phyloP scores from a whole-genome alignment of 2,888 invertebrate species.

The Quadroppia sp. region DNA sequence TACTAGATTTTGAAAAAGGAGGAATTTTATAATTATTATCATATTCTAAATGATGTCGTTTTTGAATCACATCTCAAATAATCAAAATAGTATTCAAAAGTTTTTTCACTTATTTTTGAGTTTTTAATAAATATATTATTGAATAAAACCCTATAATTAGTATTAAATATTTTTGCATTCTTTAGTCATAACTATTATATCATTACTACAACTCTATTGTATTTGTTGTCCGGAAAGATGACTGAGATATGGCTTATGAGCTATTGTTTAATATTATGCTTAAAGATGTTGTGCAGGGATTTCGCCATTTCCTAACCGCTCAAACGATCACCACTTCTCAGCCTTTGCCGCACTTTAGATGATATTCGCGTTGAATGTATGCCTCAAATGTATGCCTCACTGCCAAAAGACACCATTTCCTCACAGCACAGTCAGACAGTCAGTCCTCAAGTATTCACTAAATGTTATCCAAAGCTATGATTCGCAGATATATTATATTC shows the following conservation, averaged over 20 bases:
- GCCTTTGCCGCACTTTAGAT: not conserved
- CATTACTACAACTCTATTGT: not conserved
- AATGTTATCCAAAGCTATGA: not conserved
- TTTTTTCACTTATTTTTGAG: too few relatives aligned
- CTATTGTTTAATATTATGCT: constrained; percentile 18
- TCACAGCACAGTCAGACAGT: not conserved
- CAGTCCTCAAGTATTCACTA: not conserved
- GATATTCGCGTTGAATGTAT: not conserved
- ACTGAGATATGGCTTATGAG: not conserved
- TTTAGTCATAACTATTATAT: not conserved
- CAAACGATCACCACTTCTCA: not conserved
- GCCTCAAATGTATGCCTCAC: not conserved
- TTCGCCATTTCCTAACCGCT: constrained; percentile 27
- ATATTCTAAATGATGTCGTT: too few relatives aligned
- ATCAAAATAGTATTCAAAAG: too few relatives aligned
- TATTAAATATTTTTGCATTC: too few relatives aligned
- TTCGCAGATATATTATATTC: not conserved
- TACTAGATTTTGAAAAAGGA: too few relatives aligned
- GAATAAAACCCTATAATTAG: too few relatives aligned
- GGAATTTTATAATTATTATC: too few relatives aligned
- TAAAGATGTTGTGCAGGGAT: constrained; percentile 6
- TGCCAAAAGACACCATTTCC: constrained; percentile 2
- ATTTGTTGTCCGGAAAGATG: not conserved
- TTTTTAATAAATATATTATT: too few relatives aligned
- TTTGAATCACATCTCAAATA: too few relatives aligned